Percentiles rank a stretch among this genome's conserved stretches.
These are phyloP conservation scores for Odontomyia ornata DNA, from an alignment of 2,888 invertebrate genomes.

Conservation along the genomic window DNA sequence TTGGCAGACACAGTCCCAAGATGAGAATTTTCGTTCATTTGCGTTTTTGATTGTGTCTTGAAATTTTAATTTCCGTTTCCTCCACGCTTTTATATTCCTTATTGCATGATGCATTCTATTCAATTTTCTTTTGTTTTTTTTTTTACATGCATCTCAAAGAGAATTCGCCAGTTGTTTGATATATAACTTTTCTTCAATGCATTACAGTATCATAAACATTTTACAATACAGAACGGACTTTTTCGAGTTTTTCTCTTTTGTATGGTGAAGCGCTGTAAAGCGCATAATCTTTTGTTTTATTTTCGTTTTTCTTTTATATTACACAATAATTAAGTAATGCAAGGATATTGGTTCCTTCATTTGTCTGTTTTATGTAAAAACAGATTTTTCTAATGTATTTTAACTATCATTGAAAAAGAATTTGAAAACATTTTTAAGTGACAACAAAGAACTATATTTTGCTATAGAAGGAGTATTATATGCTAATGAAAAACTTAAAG, in stretches of 20 bases:
- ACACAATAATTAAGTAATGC: constrained; percentile 50
- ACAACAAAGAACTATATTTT: background rate
- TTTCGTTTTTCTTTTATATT: constrained; percentile 32
- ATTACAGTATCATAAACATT: too few relatives aligned
- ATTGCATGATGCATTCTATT: too few relatives aligned
- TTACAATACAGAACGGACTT: too few relatives aligned
- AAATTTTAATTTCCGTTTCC: too few relatives aligned
- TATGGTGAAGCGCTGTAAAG: background rate
- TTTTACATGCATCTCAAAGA: too few relatives aligned
- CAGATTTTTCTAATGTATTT: background rate
- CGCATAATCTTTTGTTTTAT: background rate
- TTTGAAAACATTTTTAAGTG: background rate
- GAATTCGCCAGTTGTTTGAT: too few relatives aligned
- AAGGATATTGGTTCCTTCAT: constrained; percentile 52
- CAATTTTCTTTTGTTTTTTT: too few relatives aligned
- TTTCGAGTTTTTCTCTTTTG: too few relatives aligned
- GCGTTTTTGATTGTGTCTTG: too few relatives aligned
- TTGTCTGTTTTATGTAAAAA: constrained; percentile 37
- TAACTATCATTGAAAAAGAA: constrained; percentile 20
- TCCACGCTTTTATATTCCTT: too few relatives aligned
- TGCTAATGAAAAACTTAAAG: background rate
- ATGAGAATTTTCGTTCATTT: too few relatives aligned
- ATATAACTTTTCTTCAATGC: too few relatives aligned
- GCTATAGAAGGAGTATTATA: background rate
- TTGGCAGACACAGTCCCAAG: background rate